phyloP scores from a whole-genome alignment of 2,888 invertebrate species.

The Stenoptilia bipunctidactyla region DNA sequence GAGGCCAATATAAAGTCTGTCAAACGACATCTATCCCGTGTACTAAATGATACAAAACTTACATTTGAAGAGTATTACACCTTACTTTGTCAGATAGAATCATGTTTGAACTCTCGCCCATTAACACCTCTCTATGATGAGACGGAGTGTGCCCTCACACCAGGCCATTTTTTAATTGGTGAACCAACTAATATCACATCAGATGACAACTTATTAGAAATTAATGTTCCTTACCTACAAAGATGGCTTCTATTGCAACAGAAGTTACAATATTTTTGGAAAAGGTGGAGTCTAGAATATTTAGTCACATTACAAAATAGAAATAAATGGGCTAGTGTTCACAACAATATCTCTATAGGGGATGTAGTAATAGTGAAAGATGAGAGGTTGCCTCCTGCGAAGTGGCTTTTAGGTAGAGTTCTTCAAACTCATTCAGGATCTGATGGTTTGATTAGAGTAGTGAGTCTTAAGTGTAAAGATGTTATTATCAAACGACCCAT shows the following conservation, averaged over 20 bases:
- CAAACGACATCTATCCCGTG: conserved; percentile 16
- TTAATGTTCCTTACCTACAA: neutral
- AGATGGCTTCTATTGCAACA: neutral
- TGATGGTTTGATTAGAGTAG: neutral
- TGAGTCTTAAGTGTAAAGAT: neutral
- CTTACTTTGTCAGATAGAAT: conserved; percentile 4
- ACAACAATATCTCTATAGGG: neutral
- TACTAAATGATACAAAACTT: conserved; percentile 8
- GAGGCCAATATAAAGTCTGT: conserved; percentile 17
- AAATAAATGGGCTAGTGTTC: neutral
- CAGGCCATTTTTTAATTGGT: neutral
- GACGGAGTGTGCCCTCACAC: neutral
- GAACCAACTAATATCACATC: neutral
- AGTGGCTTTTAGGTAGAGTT: neutral
- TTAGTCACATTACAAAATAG: neutral
- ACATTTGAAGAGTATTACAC: conserved; percentile 13
- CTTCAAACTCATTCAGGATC: neutral
- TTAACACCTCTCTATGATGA: conserved; percentile 8
- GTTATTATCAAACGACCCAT: neutral
- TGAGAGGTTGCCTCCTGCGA: neutral
- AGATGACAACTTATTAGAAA: neutral
- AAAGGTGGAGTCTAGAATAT: neutral
- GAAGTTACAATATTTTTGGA: neutral
- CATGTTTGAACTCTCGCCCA: conserved; percentile 11
- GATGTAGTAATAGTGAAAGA: conserved; percentile 1